These are phyloP conservation scores for Rousettus madagascariensis DNA, from an alignment of 2,797 vertebrate genomes.

Conservation along the genomic window DNA sequence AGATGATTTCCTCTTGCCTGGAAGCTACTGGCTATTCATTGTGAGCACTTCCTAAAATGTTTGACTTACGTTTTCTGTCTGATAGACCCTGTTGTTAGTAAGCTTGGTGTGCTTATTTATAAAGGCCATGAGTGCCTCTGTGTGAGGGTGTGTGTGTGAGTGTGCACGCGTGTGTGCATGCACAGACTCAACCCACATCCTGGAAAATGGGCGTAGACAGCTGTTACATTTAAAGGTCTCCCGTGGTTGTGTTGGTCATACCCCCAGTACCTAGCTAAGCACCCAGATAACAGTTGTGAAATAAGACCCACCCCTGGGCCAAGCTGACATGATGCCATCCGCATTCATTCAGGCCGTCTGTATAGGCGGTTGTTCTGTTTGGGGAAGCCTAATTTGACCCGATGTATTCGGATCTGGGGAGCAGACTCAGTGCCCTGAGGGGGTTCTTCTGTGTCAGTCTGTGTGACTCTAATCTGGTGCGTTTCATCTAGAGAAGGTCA, in stretches of 20 bases:
- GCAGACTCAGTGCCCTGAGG: neutral
- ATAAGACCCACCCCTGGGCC: neutral
- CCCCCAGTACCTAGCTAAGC: too few species aligned
- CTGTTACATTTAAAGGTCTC: neutral
- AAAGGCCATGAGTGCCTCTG: neutral
- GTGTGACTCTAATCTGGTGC: neutral
- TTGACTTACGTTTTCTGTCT: neutral
- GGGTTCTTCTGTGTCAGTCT: neutral
- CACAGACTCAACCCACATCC: neutral
- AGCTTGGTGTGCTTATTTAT: neutral
- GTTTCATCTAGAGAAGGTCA: neutral
- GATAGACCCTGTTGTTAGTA: neutral
- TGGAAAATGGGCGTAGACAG: neutral
- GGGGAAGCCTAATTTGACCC: neutral
- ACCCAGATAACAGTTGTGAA: too few species aligned
- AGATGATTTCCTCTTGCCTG: neutral
- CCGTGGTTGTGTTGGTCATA: neutral
- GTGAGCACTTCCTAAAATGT: neutral
- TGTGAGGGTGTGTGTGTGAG: neutral
- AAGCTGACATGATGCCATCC: fast-evolving
- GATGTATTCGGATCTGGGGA: neutral
- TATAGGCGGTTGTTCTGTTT: neutral
- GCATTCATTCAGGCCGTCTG: neutral
- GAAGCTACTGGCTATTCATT: neutral
- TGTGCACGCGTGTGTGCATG: fast-evolving